Conservation (phyloP, 2,797 vertebrate species). For the Dipus sagitta region DNA sequence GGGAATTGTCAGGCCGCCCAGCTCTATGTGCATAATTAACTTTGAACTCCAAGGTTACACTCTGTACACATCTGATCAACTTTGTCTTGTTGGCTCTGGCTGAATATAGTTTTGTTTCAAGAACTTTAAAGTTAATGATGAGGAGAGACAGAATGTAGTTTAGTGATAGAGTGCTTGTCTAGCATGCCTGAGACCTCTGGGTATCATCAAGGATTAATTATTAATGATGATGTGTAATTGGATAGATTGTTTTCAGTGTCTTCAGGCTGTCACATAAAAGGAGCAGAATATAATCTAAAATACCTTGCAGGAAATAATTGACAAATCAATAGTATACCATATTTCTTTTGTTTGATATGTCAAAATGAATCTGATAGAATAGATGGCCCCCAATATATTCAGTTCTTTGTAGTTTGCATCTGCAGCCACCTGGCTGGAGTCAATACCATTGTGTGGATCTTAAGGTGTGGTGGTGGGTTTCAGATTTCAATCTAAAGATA, state of each 20-base stretch:
- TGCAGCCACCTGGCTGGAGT: too few relatives aligned
- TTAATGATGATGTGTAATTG: background rate
- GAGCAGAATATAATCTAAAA: background rate
- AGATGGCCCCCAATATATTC: too few relatives aligned
- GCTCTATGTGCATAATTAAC: background rate
- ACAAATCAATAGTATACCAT: background rate
- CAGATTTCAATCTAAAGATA: too few relatives aligned
- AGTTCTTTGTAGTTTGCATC: too few relatives aligned
- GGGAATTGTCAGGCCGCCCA: background rate
- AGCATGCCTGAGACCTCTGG: too few relatives aligned
- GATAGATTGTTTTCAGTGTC: background rate
- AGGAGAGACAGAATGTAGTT: too few relatives aligned
- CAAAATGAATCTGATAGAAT: conserved; percentile 6
- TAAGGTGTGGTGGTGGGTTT: too few relatives aligned
- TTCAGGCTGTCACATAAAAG: background rate
- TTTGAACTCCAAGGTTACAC: background rate
- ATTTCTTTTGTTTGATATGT: conserved; percentile 31
- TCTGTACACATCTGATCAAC: background rate
- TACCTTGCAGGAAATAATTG: background rate
- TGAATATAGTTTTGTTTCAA: background rate
- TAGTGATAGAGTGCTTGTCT: too few relatives aligned
- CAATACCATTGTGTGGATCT: too few relatives aligned
- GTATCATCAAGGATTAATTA: background rate
- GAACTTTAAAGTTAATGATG: background rate
- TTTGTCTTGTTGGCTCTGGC: background rate